Base-by-base conservation (phyloP, 2,113 vertebrate genomes). In the Xenotilapia longispinis region DNA sequence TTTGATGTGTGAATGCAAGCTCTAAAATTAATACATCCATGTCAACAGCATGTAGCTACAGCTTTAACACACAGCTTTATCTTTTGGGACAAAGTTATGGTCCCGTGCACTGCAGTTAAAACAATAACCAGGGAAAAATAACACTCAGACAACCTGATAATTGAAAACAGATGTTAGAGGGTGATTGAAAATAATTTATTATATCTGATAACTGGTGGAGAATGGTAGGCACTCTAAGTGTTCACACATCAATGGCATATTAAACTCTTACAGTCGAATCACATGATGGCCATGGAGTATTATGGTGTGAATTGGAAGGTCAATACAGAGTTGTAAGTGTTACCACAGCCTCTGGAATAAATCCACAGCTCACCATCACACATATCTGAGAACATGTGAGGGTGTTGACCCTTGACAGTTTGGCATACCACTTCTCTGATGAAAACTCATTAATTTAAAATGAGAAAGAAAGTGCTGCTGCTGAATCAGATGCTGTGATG, bases 401-500 rank as follows among this genome's bases (percentile, higher is more conserved):
- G 33, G 23, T 57, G 38, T n/a, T 57, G 80, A 82, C 86, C 57
- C 78, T 2, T 13, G 36, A 75, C 58, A 7, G 65, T 13, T 49
- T 9, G 42, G 78, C 51, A 8, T n/a, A 36, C 9, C 14, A 17
- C 65, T 80, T 65, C 68, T 83, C 38, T 15, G 31, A 81, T 73
- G 26, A 57, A 84, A 78, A 40, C 88, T 87, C 57, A 70, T 87
- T 53, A 57, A 85, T 91, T 82, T 83, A 6, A 42, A 47, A 83
- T 57, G 83, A 88, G 79, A 11, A 68, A 68, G 36, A 38, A 82
- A 80, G 65, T 3, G 45, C 54, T 5, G 90, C 55, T 8, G 57
- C 89, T 73, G 86, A 87, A 88, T 87, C 80, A 40, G 81, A 55
- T 28, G 42, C 81, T 21, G 51, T 93, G 90, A 88, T 87, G 93